Evolutionary conservation across 2,888 invertebrate genomes (phyloP).

Genomic region (Belgica antarctica): DNA sequence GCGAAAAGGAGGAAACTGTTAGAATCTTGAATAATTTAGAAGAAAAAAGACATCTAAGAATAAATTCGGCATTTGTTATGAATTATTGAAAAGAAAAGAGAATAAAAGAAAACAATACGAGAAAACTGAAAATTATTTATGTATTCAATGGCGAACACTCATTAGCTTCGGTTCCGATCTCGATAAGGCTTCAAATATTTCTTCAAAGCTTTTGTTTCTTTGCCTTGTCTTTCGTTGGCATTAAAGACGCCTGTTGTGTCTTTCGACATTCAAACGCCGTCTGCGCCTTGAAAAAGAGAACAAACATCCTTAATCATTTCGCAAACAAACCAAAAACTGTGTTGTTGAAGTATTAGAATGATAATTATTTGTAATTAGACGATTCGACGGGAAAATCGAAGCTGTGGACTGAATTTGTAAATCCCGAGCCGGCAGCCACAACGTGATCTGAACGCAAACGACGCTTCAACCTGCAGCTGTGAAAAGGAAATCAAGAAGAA

Average conservation of each 20-base stretch:
- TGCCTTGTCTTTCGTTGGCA: background rate
- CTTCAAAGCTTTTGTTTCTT: background rate
- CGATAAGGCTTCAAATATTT: background rate
- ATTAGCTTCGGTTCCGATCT: slow-evolving; percentile 35
- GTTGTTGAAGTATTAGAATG: slow-evolving; percentile 20
- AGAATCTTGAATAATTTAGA: too few relatives aligned
- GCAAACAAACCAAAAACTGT: background rate
- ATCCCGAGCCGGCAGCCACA: background rate
- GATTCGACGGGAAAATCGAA: background rate
- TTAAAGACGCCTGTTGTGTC: slow-evolving; percentile 8
- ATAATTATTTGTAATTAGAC: slow-evolving; percentile 23
- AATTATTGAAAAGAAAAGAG: slow-evolving; percentile 12
- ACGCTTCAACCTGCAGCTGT: background rate
- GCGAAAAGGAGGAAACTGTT: too few relatives aligned
- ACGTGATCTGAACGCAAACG: background rate
- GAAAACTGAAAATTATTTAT: slow-evolving; percentile 29
- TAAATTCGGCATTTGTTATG: slow-evolving; percentile 10
- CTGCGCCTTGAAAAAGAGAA: too few relatives aligned
- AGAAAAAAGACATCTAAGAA: slow-evolving; percentile 22
- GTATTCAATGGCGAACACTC: slow-evolving; percentile 38
- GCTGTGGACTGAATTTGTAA: background rate
- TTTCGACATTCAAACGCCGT: too few relatives aligned
- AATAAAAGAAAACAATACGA: slow-evolving; percentile 1
- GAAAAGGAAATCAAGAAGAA: background rate
- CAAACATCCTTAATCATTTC: background rate